Evolutionary conservation across 2,113 vertebrate species (phyloP).

Genomic region (Poicephalus gulielmi): DNA sequence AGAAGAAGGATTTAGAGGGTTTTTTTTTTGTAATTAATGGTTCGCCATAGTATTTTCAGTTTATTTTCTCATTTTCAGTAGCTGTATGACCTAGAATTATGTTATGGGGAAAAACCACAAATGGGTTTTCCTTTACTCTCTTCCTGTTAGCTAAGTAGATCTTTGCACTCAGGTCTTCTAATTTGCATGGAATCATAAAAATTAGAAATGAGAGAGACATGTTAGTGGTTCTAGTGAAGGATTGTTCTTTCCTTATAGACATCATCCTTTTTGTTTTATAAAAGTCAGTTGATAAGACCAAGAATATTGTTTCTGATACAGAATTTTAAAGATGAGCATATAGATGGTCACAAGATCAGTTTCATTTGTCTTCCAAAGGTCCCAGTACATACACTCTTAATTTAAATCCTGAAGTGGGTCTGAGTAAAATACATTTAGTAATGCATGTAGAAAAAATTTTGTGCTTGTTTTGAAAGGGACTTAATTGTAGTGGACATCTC

Average conservation of each 20-base stretch:
- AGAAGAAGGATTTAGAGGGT: slow-evolving; percentile 2
- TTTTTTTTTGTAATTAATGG: not conserved
- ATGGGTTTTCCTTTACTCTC: slow-evolving; percentile 13
- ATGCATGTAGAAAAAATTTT: not conserved
- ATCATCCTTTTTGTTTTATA: not conserved
- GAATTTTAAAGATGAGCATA: not conserved
- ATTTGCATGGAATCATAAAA: slow-evolving; percentile 26
- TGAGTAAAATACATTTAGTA: not conserved
- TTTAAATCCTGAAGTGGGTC: not conserved
- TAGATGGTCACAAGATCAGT: not conserved
- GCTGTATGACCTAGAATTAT: slow-evolving; percentile 48
- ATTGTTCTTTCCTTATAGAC: not conserved
- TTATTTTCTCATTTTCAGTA: slow-evolving; percentile 64
- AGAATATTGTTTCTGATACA: not conserved
- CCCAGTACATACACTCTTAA: not conserved
- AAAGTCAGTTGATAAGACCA: not conserved
- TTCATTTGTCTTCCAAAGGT: not conserved
- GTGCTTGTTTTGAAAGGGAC: not conserved
- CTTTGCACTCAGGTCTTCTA: slow-evolving; percentile 5
- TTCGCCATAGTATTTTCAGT: slow-evolving; percentile 45
- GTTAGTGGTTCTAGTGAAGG: not conserved
- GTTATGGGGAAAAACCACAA: not conserved
- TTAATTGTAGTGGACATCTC: not conserved
- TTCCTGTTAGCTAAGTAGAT: not conserved
- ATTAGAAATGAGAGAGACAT: not conserved